A percentile compares a stretch with the other conserved stretches of the same genome.
Conservation (phyloP, 2,888 invertebrate genomes). For the Altica lythri region DNA sequence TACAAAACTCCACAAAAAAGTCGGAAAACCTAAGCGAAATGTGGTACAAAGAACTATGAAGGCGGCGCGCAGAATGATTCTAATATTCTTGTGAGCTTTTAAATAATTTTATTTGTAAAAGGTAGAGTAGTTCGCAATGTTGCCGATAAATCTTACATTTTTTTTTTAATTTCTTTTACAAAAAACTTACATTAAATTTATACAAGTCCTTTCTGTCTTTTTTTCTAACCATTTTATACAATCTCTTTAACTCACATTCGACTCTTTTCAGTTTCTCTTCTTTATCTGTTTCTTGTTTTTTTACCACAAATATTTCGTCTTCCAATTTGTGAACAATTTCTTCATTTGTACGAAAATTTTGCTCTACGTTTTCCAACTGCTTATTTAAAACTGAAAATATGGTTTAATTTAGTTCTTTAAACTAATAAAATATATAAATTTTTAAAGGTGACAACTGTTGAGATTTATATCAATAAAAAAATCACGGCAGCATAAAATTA, state of each 20-base stretch:
- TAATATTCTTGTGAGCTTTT: neutral
- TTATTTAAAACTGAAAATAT: constrained; percentile 27
- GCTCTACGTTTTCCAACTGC: constrained; percentile 22
- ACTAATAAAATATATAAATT: too few species aligned
- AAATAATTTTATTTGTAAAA: neutral
- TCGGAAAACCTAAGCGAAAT: neutral
- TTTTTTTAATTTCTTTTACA: neutral
- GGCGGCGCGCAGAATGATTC: neutral
- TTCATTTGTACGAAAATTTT: constrained; percentile 32
- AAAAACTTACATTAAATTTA: constrained; percentile 47
- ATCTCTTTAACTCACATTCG: constrained; percentile 55
- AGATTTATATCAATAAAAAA: too few species aligned
- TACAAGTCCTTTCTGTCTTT: constrained; percentile 39
- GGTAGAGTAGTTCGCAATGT: neutral
- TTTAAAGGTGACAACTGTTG: too few species aligned
- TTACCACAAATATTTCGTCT: constrained; percentile 43
- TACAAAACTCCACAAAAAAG: neutral
- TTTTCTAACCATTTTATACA: constrained; percentile 54
- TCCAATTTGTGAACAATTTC: constrained; percentile 42
- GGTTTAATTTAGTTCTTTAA: too few species aligned
- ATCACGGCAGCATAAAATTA: too few species aligned
- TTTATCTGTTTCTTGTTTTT: constrained; percentile 46
- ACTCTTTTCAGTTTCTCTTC: constrained; percentile 58
- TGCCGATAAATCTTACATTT: neutral
- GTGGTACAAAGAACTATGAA: neutral